Base-by-base conservation (phyloP, 2,113 vertebrate species). In the Halichoeres trimaculatus region DNA sequence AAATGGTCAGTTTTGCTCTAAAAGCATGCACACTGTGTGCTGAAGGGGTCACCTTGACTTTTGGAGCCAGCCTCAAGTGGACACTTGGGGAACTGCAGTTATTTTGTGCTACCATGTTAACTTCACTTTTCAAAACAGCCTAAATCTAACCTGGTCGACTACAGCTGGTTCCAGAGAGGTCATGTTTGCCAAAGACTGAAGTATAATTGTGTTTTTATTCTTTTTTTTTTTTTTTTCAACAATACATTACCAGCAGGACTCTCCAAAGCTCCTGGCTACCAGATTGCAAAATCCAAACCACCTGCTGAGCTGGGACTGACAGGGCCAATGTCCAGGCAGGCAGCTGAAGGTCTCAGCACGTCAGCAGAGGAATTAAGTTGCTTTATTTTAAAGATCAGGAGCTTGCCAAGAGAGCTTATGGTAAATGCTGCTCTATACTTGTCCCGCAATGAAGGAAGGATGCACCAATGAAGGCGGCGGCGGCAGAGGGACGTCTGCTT, bases 321-420 rank as follows among this genome's bases (percentile, higher is more conserved):
- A 36, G 30, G 34, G 80, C 59, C 74, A 78, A 60, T 20, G 19
- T 20, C 45, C 45, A 56, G 36, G 38, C 55, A 53, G 70, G 53
- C 30, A 2, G 59, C 60, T 50, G 43, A 45, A 63, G 59, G 63
- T 54, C 55, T 74, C 36, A 24, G 69, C 24, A 54, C 50, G 43
- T 75, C 58, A 63, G 60, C 52, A 20, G 47, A 51, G 66, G 79
- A 82, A 60, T 83, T 80, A 80, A 75, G 60, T 36, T 40, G 71
- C 73, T 74, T 63, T 78, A 78, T 78, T 84, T 81, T 67, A 60
- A 64, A 63, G 59, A 73, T 81, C 65, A 83, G 30, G 35, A 5
- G 5, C 63, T 54, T 64, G 72, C 69, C 56, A 72, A 16, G 20
- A 30, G 16, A 53, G 80, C 47, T 76, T 84, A 75, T 4, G 5